phyloP scores from a whole-genome alignment of 1,140 invertebrate genomes.

The Papilio machaon region DNA sequence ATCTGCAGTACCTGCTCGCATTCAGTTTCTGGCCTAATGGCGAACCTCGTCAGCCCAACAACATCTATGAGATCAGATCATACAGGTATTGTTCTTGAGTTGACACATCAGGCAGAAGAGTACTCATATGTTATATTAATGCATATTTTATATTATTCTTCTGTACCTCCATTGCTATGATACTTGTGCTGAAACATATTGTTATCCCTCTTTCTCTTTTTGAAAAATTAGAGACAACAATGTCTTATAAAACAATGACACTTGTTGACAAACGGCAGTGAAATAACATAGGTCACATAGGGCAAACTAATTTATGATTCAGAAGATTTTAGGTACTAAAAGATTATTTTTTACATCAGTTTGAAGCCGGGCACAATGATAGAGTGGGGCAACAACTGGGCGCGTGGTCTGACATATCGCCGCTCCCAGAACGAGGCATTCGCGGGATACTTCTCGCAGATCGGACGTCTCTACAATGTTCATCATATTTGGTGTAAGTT shows the following conservation, averaged over 20 bases:
- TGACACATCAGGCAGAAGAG: neutral
- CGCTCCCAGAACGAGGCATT: conserved; percentile 96
- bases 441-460: conserved; percentile 97
- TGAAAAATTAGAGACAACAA: no score
- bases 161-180: no score
- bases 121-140: neutral
- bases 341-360: conserved; percentile 76
- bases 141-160: no score
- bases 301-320: no score
- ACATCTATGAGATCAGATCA: conserved; percentile 97
- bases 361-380: conserved; percentile 98
- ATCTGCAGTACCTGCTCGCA: conserved; percentile 95
- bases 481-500: conserved; percentile 99
- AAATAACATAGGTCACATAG: no score
- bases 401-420: conserved; percentile 95
- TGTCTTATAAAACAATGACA: no score
- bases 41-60: conserved; percentile 86
- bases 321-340: neutral
- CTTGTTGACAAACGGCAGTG: no score
- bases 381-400: conserved; percentile 99
- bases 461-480: conserved; percentile 97
- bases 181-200: no score
- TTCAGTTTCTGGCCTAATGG: conserved; percentile 95
- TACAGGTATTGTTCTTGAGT: conserved; percentile 82
- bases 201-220: no score